Evolutionary conservation across 2,797 vertebrate genomes (phyloP).

Genomic region (Selene dorsalis): DNA sequence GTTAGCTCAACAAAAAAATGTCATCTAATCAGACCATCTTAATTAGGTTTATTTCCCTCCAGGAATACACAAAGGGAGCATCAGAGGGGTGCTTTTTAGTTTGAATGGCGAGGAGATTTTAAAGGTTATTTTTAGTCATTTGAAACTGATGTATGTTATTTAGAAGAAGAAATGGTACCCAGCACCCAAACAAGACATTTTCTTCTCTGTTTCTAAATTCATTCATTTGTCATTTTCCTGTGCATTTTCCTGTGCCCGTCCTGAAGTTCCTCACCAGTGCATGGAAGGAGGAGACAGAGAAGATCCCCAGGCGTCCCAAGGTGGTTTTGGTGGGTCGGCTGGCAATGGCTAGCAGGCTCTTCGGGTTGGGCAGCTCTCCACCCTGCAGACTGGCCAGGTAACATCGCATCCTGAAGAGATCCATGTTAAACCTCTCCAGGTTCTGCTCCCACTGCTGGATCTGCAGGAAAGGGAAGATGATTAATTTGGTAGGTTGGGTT

Average conservation of each 20-base stretch:
- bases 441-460: constrained; percentile 99
- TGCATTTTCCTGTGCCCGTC: background rate
- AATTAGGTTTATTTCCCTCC: constrained; percentile 47
- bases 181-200: background rate
- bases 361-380: constrained; percentile 94
- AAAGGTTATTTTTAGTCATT: constrained; percentile 42
- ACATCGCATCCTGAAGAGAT: constrained; percentile 94
- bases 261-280: constrained; percentile 87
- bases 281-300: constrained; percentile 95
- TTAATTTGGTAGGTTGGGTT: background rate
- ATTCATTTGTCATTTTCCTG: background rate
- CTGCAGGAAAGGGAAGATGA: constrained; percentile 72
- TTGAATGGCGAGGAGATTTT: constrained; percentile 40
- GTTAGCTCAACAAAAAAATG: constrained; percentile 21
- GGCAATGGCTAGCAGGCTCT: constrained; percentile 91
- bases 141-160: constrained; percentile 12
- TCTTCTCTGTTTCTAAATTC: background rate
- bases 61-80: background rate
- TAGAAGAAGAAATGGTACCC: background rate
- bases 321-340: constrained; percentile 93
- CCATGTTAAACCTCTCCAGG: constrained; percentile 95
- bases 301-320: constrained; percentile 90
- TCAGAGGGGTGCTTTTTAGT: background rate
- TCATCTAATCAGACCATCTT: constrained; percentile 62
- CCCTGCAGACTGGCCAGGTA: constrained; percentile 95